Base-by-base conservation (phyloP, 2,797 vertebrate species). In the Discoglossus pictus region DNA sequence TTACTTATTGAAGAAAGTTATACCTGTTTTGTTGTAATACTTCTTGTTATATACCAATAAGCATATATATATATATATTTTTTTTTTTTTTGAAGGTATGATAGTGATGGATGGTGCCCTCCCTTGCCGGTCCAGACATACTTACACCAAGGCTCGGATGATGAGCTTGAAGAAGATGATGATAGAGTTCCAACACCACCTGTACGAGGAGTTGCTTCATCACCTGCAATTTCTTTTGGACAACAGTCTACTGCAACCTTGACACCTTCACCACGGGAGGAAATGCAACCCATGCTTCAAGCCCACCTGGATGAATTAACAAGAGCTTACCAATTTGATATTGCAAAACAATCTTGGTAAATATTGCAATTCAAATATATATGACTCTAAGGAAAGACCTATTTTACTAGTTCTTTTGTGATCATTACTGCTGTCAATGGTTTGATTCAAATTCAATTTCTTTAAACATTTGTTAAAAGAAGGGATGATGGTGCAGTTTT, bases 241-340 rank as follows among this genome's bases (percentile, higher is more conserved):
- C 96, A 99, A 68, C 97, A 99, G 82, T 98, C 96, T 18, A 99
- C 97, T 2, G 96, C 95, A 75, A 99, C 97, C 10, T 91, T 99
- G 4, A 99, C 97, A 0, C 97, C 97, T 2, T 99, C 97, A n/a
- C 97, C 97, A 9, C 85, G 92, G 25, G 97, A 99, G 16, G 97
- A 99, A 82, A 94, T 96, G 88, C 96, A 98, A 73, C 97, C 97
- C 56, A 99, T 99, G 92, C 92, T 99, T 39, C 97, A 98, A 52
- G 92, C 94, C 71, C 95, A 98, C 77, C 87, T 98, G 63, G 97
- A 99, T 40, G 96, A 99, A 77, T 80, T 99, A 74, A 98, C 94
- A 11, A 90, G 96, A 64, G 95, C 93, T 10, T 99, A 99, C 83
- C 96, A 99, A 80, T 89, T 98, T 80, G 97, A 99, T 80, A 94